These are phyloP conservation scores for Zosterops borbonicus DNA, from an alignment of 2,113 vertebrate species.

Conservation along the genomic window DNA sequence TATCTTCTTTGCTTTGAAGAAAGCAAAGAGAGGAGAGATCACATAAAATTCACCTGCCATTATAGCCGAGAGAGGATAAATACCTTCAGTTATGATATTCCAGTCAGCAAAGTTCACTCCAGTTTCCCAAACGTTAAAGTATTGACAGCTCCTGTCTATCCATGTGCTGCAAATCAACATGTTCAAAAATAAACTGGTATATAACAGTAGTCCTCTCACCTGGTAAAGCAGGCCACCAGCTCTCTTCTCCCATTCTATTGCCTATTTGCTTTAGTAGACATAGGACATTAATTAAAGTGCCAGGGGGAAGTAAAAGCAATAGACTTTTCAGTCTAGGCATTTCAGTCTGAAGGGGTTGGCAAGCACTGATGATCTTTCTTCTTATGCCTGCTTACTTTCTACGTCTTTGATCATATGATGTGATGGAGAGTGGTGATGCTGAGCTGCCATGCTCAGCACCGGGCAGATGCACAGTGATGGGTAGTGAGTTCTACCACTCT, in stretches of 20 bases:
- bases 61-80: neutral
- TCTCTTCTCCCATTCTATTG: neutral
- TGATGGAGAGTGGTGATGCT: neutral
- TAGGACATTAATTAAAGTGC: neutral
- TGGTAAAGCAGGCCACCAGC: neutral
- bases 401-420: neutral
- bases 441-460: neutral
- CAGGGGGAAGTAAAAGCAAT: neutral
- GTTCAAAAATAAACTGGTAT: neutral
- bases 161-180: neutral
- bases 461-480: neutral
- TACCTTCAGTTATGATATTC: neutral
- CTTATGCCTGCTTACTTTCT: neutral
- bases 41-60: neutral
- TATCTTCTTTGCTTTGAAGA: constrained; percentile 16
- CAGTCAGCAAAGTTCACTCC: neutral
- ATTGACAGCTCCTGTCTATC: constrained; percentile 6
- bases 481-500: accelerated
- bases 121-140: neutral
- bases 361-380: neutral
- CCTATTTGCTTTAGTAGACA: neutral
- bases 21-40: neutral
- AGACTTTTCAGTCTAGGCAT: neutral
- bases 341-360: neutral
- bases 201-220: neutral